Percentiles rank a stretch among this genome's conserved stretches.
phyloP scores from a whole-genome alignment of 2,797 vertebrate species.

The Molossus molossus region DNA sequence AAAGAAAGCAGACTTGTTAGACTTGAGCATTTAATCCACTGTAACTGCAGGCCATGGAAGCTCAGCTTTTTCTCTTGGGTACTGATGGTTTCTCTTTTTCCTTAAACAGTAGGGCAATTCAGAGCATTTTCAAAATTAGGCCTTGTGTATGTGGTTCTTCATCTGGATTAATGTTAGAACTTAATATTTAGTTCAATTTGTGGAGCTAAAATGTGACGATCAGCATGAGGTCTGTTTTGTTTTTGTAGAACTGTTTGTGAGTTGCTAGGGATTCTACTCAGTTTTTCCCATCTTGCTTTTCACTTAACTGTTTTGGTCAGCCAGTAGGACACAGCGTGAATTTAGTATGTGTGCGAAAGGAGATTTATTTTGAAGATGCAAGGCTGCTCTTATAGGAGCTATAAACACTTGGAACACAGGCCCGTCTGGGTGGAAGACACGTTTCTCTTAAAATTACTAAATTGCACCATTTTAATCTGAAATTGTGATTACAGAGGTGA shows the following conservation, averaged over 20 bases:
- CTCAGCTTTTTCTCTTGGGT: neutral
- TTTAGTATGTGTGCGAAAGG: constrained; percentile 65
- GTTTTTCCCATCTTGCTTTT: constrained; percentile 75
- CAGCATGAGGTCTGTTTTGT: constrained; percentile 61
- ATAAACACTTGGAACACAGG: neutral
- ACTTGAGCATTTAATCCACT: neutral
- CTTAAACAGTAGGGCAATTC: constrained; percentile 54
- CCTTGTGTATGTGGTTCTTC: constrained; percentile 64
- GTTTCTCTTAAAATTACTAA: neutral
- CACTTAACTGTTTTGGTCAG: constrained; percentile 56
- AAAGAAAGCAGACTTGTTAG: constrained; percentile 32
- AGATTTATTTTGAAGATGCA: constrained; percentile 43
- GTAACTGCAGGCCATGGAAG: neutral
- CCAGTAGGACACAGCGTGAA: constrained; percentile 65
- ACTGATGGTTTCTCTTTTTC: constrained; percentile 32
- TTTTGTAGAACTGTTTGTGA: constrained; percentile 67
- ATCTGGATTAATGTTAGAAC: constrained; percentile 69
- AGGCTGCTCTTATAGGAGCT: neutral
- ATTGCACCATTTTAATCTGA: constrained; percentile 18
- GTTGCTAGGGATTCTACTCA: constrained; percentile 77
- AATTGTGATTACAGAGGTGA: constrained; percentile 28
- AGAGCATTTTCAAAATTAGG: constrained; percentile 51
- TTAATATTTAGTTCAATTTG: constrained; percentile 64
- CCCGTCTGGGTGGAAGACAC: neutral
- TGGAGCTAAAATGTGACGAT: constrained; percentile 9